Evolutionary conservation across 2,888 invertebrate species (phyloP).

Genomic region (Artemia sp.): DNA sequence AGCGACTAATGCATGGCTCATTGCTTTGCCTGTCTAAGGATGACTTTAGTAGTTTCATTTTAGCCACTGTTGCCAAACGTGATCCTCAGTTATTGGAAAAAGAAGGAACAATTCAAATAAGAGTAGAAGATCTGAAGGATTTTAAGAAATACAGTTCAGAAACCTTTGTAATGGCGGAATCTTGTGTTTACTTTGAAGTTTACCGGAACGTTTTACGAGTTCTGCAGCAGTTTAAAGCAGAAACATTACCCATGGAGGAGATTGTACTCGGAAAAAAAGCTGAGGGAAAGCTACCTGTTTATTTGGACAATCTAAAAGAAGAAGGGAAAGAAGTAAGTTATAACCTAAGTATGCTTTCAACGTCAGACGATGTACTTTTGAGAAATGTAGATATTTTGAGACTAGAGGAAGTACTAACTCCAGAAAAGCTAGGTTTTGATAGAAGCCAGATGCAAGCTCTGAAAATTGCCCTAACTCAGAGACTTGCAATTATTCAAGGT

Average conservation of each 20-base stretch:
- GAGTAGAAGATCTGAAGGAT: constrained; percentile 24
- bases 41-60: constrained; percentile 47
- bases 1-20: constrained; percentile 51
- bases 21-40: constrained; percentile 52
- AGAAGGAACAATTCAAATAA: constrained; percentile 40
- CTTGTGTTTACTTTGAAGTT: constrained; percentile 62
- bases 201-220: constrained; percentile 54
- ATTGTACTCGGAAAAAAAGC: constrained; percentile 44
- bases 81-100: constrained; percentile 35
- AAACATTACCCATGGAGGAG: constrained; percentile 46
- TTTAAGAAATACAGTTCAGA: constrained; percentile 27
- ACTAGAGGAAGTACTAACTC: constrained; percentile 36
- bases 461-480: constrained; percentile 46
- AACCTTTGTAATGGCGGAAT: constrained; percentile 50
- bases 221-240: constrained; percentile 41
- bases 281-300: constrained; percentile 32
- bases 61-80: constrained; percentile 49
- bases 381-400: constrained; percentile 18
- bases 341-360: neutral
- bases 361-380: neutral
- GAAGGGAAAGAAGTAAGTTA: neutral
- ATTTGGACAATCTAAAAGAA: constrained; percentile 28
- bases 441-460: constrained; percentile 48
- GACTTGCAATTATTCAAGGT: constrained; percentile 60
- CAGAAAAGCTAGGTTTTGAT: constrained; percentile 40